Conservation (phyloP, 2,113 vertebrate genomes). For the Centropus bengalensis region DNA sequence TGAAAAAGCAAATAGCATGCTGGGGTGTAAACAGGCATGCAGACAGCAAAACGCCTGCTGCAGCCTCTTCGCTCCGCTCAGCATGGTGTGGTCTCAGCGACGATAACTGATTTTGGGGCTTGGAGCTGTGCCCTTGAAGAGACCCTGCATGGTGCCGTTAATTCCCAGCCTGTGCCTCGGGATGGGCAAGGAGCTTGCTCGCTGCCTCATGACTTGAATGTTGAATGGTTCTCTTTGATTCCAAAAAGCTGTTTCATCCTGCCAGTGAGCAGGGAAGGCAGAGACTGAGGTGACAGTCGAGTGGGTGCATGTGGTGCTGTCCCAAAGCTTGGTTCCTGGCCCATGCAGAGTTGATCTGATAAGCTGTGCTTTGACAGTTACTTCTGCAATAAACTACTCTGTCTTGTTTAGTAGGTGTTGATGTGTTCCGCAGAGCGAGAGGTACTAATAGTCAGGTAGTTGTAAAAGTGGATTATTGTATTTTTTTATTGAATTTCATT, state of each 20-base stretch:
- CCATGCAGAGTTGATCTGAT: background rate
- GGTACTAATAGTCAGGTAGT: background rate
- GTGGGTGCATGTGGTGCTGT: background rate
- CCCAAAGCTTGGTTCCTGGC: background rate
- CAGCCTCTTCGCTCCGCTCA: background rate
- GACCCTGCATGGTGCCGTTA: background rate
- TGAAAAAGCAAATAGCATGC: background rate
- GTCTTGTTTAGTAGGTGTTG: background rate
- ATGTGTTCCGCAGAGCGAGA: background rate
- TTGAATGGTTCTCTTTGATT: background rate
- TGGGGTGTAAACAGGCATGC: background rate
- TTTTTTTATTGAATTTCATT: background rate
- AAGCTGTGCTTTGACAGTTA: background rate
- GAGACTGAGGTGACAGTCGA: background rate
- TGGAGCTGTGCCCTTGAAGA: background rate
- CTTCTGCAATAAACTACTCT: background rate
- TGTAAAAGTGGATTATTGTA: background rate
- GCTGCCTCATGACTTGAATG: background rate
- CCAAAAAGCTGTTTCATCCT: background rate
- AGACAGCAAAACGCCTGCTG: background rate
- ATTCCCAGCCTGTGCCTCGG: rapidly evolving
- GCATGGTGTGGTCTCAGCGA: background rate
- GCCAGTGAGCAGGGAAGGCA: background rate
- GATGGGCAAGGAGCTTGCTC: background rate
- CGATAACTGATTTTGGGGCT: rapidly evolving